Evolutionary conservation across 2,797 vertebrate species (phyloP).

Genomic region (Melanogrammus aeglefinus): DNA sequence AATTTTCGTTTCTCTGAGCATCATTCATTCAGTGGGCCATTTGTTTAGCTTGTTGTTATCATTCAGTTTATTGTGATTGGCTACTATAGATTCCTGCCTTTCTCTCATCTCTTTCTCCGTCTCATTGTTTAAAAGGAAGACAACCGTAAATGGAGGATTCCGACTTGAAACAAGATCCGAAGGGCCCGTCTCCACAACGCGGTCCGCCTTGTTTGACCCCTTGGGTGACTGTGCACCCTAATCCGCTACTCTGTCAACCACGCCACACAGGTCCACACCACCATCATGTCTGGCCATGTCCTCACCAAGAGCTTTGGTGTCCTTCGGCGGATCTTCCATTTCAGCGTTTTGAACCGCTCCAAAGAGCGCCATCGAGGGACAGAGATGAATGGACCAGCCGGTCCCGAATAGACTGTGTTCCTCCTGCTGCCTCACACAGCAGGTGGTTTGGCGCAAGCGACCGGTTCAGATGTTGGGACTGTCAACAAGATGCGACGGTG

Average conservation of each 20-base stretch:
- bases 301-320: neutral
- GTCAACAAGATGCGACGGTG: neutral
- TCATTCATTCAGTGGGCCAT: neutral
- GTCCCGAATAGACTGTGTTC: neutral
- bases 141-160: slow-evolving; percentile 37
- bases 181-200: slow-evolving; percentile 9
- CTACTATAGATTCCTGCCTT: neutral
- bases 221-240: slow-evolving; percentile 1
- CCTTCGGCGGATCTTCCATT: neutral
- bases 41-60: neutral
- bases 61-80: neutral
- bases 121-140: neutral
- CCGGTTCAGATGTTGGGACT: neutral
- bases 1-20: neutral
- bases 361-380: neutral
- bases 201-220: neutral
- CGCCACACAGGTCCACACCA: neutral
- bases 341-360: neutral
- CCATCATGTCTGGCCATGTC: neutral
- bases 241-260: no score
- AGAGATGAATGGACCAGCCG: neutral
- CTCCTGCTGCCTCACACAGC: neutral
- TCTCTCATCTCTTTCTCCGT: neutral
- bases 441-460: neutral
- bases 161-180: slow-evolving; percentile 9